Evolutionary conservation across 2,113 vertebrate species (phyloP).

Genomic region (Neogale vison): DNA sequence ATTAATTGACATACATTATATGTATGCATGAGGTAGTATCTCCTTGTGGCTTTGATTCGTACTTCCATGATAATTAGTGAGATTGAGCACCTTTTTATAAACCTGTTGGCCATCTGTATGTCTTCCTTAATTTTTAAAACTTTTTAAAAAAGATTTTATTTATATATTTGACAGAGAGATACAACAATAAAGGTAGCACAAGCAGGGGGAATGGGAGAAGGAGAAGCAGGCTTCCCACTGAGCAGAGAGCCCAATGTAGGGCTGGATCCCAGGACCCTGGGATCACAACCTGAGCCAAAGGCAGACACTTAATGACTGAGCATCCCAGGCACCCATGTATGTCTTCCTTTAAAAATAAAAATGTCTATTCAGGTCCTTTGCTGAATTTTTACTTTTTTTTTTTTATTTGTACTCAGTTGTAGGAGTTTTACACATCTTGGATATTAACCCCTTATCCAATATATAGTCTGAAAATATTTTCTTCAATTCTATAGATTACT

Average conservation of each 20-base stretch:
- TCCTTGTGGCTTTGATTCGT: neutral
- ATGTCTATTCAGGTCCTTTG: neutral
- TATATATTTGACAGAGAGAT: too few species aligned
- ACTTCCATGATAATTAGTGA: neutral
- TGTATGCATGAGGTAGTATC: neutral
- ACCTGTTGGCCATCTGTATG: neutral
- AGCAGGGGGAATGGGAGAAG: too few species aligned
- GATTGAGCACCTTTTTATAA: neutral
- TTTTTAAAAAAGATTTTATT: too few species aligned
- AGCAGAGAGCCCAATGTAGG: too few species aligned
- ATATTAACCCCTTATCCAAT: neutral
- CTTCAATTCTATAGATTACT: neutral
- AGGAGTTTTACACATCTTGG: neutral
- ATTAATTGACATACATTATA: neutral
- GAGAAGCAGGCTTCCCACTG: too few species aligned
- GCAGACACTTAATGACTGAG: too few species aligned
- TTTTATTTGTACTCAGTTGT: neutral
- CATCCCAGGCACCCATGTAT: neutral
- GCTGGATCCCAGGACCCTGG: too few species aligned
- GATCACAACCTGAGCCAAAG: too few species aligned
- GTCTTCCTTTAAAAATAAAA: neutral
- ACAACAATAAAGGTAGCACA: too few species aligned
- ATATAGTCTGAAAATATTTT: neutral
- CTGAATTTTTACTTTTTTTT: neutral
- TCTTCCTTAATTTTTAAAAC: too few species aligned